Percentiles rank a stretch among this genome's conserved stretches.
phyloP scores from a whole-genome alignment of 1,140 invertebrate genomes.

The Melanaphis sacchari region DNA sequence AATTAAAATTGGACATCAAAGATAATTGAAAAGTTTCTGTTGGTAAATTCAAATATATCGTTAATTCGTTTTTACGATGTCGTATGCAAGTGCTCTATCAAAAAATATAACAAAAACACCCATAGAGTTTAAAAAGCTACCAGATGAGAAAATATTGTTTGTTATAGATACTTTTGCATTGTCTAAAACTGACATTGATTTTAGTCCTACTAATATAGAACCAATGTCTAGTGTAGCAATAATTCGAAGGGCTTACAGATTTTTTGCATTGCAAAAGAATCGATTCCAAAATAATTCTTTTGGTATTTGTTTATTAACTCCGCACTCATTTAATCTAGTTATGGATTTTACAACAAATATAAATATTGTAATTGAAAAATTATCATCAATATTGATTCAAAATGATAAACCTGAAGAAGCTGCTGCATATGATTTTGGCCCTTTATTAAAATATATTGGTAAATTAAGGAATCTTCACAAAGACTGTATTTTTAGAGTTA shows the following conservation, averaged over 20 bases:
- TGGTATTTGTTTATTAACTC: constrained; percentile 43
- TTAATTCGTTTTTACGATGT: neutral
- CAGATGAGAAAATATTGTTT: constrained; percentile 37
- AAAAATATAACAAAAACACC: neutral
- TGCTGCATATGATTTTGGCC: constrained; percentile 42
- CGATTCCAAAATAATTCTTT: constrained; percentile 36
- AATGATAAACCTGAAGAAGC: constrained; percentile 34
- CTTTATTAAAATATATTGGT: constrained; percentile 30
- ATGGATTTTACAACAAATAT: constrained; percentile 45
- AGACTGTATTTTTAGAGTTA: constrained; percentile 42
- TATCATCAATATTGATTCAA: neutral
- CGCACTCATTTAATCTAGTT: constrained; percentile 11
- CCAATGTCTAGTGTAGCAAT: constrained; percentile 31
- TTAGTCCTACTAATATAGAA: constrained; percentile 26
- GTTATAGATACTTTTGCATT: constrained; percentile 15
- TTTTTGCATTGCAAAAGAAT: constrained; percentile 31
- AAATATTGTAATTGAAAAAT: constrained; percentile 9
- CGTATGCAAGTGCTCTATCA: neutral
- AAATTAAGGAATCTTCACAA: constrained; percentile 26
- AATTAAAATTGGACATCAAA: neutral
- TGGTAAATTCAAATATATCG: neutral
- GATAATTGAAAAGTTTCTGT: neutral
- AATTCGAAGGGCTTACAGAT: constrained; percentile 16
- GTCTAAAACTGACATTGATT: constrained; percentile 29
- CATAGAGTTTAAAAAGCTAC: neutral